Base-by-base conservation (phyloP, 2,888 invertebrate genomes). In the Callyntrura guangdongensis region DNA sequence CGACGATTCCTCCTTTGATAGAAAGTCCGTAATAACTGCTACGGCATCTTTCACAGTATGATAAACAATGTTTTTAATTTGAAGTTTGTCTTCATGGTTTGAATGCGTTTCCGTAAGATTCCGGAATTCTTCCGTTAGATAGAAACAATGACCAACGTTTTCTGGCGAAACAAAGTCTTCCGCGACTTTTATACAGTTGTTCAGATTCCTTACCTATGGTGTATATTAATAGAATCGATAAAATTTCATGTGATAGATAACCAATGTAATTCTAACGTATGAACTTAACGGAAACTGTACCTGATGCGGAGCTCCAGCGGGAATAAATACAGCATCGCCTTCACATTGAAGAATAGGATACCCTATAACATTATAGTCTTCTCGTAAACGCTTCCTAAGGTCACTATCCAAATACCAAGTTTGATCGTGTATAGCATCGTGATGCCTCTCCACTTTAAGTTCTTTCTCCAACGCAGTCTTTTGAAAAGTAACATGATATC, bases 111-210 rank as follows among this genome's bases (percentile, higher is more conserved):
- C 98, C 20, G 98, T 98, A 92, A 99, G 96, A 86, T 97, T 97
- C 3, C 99, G 97, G 96, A 99, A 99, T 95, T 99, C 99, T 94
- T 99, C 98, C 27, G 99, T 99, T 93, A 99, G 96, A 95, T 98
- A 97, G 96, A 99, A 99, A 95, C 99, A 99, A 94, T 99, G 98
- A 67, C 98, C 97, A 27, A 99, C 97, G 95, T 99, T 99, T 95
- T 99, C 99, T 0, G 99, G 99, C 4, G 99, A 99, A 0, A 99
- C 99, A 95, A 99, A 99, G 95, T 99, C 99, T 95, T 99, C 99
- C 0, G 99, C 99, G 81, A 99, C 98, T 95, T 99, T 99, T 94
- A 99, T 98, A 95, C 99, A 99, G 95, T 98, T 99, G 95, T 99
- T 98, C 84, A 99, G 96, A 95, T 99, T 99, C 91, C 98, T 97